Base-by-base conservation (phyloP, 2,797 vertebrate genomes). In the Coluber constrictor region DNA sequence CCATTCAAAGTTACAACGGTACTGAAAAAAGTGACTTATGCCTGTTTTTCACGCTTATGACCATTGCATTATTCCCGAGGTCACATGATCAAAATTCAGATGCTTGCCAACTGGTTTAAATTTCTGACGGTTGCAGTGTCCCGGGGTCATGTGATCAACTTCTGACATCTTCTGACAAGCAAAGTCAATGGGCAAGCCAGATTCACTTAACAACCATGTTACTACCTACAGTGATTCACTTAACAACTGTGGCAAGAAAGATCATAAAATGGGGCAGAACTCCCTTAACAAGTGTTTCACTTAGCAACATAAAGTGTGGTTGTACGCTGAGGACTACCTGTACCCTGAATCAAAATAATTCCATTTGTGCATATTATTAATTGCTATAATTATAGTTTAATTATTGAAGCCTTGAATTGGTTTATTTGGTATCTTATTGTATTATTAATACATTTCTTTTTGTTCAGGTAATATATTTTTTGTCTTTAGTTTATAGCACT, bases 341-440 rank as follows among this genome's bases (percentile, higher is more conserved):
- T n/a, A 16, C n/a, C 13, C 92, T 94, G 70, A 93, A 94, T 92
- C 94, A 95, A 95, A 96, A 87, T 74, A 59, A 90, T 92, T 94
- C 92, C 87, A 94, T 90, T 91, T 94, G 92, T 90, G 93, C 66
- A 89, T 94, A 94, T 88, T 94, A 90, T 89, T 94, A 96, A 95
- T 94, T 95, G 94, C 92, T 90, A 91, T 92, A 91, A 91, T 86
- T 20, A 57, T 57, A 57, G 18, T 6, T 57, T 29, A 94, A 92
- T 92, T 87, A 55, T 57, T 57, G 57, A 57, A 25, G 93, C 95
- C 95, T 91, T 51, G 56, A 92, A 87, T 87, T 60, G 7, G 70
- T 55, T 74, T 91, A 20, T 90, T 29, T 86, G n/a, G 27, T 18
- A 63, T 66, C 10, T 32, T 27, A 55, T 55, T n/a, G 32, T 27